phyloP scores from a whole-genome alignment of 2,888 invertebrate genomes.

The Clistopyga incitator region DNA sequence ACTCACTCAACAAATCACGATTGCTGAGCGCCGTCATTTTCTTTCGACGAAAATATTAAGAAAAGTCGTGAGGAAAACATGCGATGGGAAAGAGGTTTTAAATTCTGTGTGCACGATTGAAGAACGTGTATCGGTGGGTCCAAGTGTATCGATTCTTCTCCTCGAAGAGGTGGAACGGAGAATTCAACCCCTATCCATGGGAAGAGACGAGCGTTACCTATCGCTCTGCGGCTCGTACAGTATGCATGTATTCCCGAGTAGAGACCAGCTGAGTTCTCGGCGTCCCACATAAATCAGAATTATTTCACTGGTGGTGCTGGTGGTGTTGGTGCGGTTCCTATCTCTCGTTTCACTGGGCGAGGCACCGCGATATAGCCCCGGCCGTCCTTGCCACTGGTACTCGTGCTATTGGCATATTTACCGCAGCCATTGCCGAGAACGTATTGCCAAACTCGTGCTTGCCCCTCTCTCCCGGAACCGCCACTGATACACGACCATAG shows the following conservation, averaged over 20 bases:
- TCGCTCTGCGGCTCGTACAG: slow-evolving; percentile 29
- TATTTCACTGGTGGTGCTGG: slow-evolving; percentile 67
- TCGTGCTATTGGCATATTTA: slow-evolving; percentile 72
- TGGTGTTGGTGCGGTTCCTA: slow-evolving; percentile 55
- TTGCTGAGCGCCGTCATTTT: slow-evolving; percentile 13
- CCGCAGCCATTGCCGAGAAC: slow-evolving; percentile 71
- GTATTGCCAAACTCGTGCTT: slow-evolving; percentile 69
- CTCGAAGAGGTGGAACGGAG: slow-evolving; percentile 58
- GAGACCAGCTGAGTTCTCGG: slow-evolving; percentile 66
- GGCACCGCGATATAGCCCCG: slow-evolving; percentile 54
- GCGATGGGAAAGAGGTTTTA: slow-evolving; percentile 38
- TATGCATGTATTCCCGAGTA: slow-evolving; percentile 61
- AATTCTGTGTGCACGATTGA: slow-evolving; percentile 36
- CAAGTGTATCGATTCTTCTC: slow-evolving; percentile 56
- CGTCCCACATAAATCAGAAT: slow-evolving; percentile 72
- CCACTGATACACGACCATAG: slow-evolving; percentile 64
- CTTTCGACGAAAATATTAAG: too few species aligned
- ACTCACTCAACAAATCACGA: slow-evolving; percentile 62
- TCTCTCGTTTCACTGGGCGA: slow-evolving; percentile 69
- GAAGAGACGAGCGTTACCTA: slow-evolving; percentile 10
- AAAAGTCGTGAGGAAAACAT: slow-evolving; percentile 24
- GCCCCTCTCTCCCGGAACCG: slow-evolving; percentile 57
- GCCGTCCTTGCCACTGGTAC: slow-evolving; percentile 44
- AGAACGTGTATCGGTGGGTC: slow-evolving; percentile 50
- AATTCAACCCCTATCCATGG: slow-evolving; percentile 56